Conservation (phyloP, 2,888 invertebrate genomes). For the Nebria salina region DNA sequence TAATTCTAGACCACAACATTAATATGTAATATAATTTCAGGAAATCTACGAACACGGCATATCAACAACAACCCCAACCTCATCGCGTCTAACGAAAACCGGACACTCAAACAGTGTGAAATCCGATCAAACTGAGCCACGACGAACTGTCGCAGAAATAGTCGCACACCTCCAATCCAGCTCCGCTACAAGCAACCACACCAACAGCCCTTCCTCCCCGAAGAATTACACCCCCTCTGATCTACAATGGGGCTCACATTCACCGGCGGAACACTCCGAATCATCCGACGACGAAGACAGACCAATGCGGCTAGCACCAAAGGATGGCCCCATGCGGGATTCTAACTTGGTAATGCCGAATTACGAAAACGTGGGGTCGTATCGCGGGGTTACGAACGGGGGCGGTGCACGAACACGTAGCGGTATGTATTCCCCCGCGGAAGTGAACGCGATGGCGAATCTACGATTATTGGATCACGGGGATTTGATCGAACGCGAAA, state of each 20-base stretch:
- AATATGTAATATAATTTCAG: not conserved
- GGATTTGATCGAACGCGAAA: constrained; percentile 67
- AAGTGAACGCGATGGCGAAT: constrained; percentile 31
- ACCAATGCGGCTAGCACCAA: constrained; percentile 61
- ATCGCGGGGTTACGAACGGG: constrained; percentile 50
- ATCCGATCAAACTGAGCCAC: constrained; percentile 57
- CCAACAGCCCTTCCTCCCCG: constrained; percentile 33
- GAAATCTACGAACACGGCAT: constrained; percentile 28
- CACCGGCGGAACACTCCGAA: constrained; percentile 65
- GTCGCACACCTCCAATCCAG: constrained; percentile 71
- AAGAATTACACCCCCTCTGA: constrained; percentile 32
- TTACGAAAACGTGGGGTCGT: constrained; percentile 65
- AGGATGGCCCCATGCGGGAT: constrained; percentile 68
- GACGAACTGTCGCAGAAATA: constrained; percentile 71
- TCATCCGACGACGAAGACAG: constrained; percentile 70
- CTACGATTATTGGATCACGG: constrained; percentile 30
- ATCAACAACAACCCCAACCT: constrained; percentile 25
- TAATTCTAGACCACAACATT: not conserved
- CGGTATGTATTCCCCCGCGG: constrained; percentile 65
- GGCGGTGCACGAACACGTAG: constrained; percentile 59
- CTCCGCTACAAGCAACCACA: constrained; percentile 51
- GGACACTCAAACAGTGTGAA: constrained; percentile 1
- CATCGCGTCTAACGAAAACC: constrained; percentile 8
- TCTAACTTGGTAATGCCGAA: constrained; percentile 67
- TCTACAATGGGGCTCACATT: constrained; percentile 43